Conservation (phyloP, 2,888 invertebrate genomes). For the Cephonodes hylas region DNA sequence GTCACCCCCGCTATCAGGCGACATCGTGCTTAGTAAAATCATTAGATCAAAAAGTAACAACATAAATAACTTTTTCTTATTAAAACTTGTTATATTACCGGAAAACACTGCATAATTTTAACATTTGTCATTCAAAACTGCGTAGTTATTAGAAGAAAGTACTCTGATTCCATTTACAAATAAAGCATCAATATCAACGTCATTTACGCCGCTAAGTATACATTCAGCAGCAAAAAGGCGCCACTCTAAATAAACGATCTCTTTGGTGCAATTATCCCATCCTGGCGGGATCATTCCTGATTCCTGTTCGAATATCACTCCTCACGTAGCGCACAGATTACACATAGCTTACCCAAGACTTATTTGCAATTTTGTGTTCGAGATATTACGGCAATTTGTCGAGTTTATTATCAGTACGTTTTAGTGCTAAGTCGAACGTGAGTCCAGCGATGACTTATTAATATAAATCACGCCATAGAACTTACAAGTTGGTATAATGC, state of each 20-base stretch:
- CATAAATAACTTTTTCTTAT: no score
- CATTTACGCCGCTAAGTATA: no score
- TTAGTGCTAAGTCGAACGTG: conserved; percentile 2
- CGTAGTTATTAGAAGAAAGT: not conserved
- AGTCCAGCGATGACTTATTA: conserved; percentile 1
- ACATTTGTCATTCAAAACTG: not conserved
- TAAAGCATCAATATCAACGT: not conserved
- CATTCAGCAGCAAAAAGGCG: not conserved
- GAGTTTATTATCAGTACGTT: conserved; percentile 3
- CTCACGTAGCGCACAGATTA: conserved; percentile 1
- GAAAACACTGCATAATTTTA: not conserved
- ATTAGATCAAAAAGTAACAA: no score
- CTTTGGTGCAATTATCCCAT: not conserved
- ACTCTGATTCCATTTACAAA: not conserved
- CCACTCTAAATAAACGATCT: not conserved
- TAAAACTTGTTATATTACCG: no score
- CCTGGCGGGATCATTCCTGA: not conserved
- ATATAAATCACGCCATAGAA: conserved; percentile 6
- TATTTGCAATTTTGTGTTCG: conserved; percentile 9
- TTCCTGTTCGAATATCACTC: not conserved
- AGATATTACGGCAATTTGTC: conserved; percentile 7
- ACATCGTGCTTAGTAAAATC: no score
- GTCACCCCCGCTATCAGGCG: no score
- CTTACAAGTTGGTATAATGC: not conserved
- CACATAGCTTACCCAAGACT: conserved; percentile 6